Conservation (phyloP, 2,888 invertebrate genomes). For the Diloba caeruleocephala region DNA sequence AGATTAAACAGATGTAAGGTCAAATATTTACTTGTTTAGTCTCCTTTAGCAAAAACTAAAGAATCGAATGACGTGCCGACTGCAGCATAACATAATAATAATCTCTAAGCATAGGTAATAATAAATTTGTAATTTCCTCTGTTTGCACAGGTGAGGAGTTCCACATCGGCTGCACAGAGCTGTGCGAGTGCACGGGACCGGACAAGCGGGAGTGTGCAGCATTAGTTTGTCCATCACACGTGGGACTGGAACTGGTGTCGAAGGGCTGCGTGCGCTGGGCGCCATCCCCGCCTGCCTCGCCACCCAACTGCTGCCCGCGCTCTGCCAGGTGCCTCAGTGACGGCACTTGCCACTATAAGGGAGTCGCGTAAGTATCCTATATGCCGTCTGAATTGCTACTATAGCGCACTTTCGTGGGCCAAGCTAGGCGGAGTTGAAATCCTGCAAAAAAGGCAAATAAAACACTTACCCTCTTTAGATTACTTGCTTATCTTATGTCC, state of each 20-base stretch:
- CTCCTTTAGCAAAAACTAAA: too few species aligned
- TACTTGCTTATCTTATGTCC: too few species aligned
- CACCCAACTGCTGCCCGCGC: conserved; percentile 95
- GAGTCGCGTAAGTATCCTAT: conserved; percentile 80
- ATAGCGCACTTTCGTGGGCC: too few species aligned
- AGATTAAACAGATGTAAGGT: too few species aligned
- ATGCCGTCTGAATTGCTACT: too few species aligned
- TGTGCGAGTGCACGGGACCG: conserved; percentile 92
- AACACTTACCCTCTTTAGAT: too few species aligned
- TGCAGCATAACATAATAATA: too few species aligned
- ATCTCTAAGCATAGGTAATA: too few species aligned
- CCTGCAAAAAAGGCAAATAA: too few species aligned
- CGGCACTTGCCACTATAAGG: conserved; percentile 94
- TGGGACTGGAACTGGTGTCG: conserved; percentile 95
- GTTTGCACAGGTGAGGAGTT: conserved; percentile 90
- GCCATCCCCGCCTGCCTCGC: conserved; percentile 92
- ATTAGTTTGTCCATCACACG: conserved; percentile 94
- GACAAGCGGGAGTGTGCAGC: conserved; percentile 92
- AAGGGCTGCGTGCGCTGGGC: conserved; percentile 96
- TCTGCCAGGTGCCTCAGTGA: conserved; percentile 94
- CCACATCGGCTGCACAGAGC: conserved; percentile 94
- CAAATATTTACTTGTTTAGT: too few species aligned
- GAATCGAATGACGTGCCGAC: too few species aligned
- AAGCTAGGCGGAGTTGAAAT: too few species aligned
- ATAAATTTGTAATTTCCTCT: neutral